Conservation (phyloP, 2,113 vertebrate genomes). For the Ovis aries region ARS-UI_Ramb_v3.0 NC_056056.1:159182501-159183000, state of each 20-base stretch:
- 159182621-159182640: not conserved
- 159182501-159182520: not conserved
- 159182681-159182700: not conserved
- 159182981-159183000: not conserved
- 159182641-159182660: not conserved
- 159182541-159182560: not conserved
- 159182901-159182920: not conserved
- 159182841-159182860: not conserved
- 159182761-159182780: not conserved
- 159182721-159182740: not conserved
- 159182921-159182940: not conserved
- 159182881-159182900: not conserved
- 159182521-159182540: not conserved
- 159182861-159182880: not conserved
- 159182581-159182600: too few relatives aligned
- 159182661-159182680: not conserved
- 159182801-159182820: not conserved
- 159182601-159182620: too few relatives aligned
- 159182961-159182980: not conserved
- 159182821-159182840: not conserved
- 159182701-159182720: not conserved
- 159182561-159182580: not conserved
- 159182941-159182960: not conserved
- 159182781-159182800: not conserved
- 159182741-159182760: not conserved